Evolutionary conservation across 1,140 invertebrate genomes (phyloP), one percentile per base, ranked within the genome.

Genomic region (Ceratosolen solmsi): DNA sequence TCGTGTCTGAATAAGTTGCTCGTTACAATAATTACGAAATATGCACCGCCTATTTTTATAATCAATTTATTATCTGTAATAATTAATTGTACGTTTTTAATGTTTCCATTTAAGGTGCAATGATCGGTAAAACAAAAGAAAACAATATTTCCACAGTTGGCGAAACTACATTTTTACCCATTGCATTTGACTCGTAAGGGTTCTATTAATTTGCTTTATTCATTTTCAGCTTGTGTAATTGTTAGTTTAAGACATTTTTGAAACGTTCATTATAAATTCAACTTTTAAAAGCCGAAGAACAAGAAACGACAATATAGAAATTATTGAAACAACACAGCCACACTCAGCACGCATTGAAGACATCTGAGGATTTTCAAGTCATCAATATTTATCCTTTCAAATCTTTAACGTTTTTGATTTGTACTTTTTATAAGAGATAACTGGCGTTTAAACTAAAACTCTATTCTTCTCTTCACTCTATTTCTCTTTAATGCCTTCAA

Each of bases 291-390:
- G 90, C 89, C 90, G 89, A 92, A 92, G 88, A 91, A 89, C 78
- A 80, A 87, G 80, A 88, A 92, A 89, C 85, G 85, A 86, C 87
- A 90, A 88, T 88, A 87, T 85, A 89, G 89, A 51, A 92, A 91
- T 91, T 91, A 91, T 90, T 89, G 90, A 89, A 92, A 92, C 90
- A 91, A 93, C 92, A 94, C 94, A 95, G 94, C 93, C 94, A 93
- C 93, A 95, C 94, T 94, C 95, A 95, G 95, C 95, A 95, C 95
- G 95, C 95, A 96, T 96, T 96, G 95, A 96, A 95, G 95, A 96
- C 95, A 96, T 96, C 95, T 96, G 95, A 95, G 95, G 95, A 96
- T 95, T 93, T 94, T 94, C 91, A 92, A 92, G 91, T 92, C 88
- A 90, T 91, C 87, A 88, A 84, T 82, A 85, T 84, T 88, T 90